phyloP scores from a whole-genome alignment of 2,888 invertebrate species.

The Metellina segmentata region DNA sequence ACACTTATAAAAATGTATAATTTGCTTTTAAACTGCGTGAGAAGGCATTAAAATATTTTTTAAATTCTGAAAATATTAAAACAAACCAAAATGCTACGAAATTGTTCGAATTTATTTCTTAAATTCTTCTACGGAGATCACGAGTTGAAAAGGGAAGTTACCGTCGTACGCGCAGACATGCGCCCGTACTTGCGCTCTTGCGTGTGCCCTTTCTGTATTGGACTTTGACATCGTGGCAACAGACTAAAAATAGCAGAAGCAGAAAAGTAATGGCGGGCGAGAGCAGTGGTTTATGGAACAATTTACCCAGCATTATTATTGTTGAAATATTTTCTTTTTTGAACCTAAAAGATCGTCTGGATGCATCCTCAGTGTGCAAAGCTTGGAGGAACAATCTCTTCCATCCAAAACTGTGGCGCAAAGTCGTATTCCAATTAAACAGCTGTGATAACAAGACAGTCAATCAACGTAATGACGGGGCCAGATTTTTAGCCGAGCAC shows the following conservation, averaged over 20 bases:
- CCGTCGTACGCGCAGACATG: not conserved
- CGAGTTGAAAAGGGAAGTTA: not conserved
- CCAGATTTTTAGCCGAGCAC: constrained; percentile 80
- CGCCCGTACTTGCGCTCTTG: not conserved
- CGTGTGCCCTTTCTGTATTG: not conserved
- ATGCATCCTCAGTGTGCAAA: constrained; percentile 83
- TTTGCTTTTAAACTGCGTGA: not conserved
- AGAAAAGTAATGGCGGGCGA: constrained; percentile 73
- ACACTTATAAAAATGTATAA: not conserved
- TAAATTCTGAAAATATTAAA: not conserved
- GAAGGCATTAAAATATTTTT: not conserved
- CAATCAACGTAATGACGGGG: constrained; percentile 77
- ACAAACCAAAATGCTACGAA: not conserved
- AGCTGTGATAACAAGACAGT: constrained; percentile 60
- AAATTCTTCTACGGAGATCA: not conserved
- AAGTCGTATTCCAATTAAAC: constrained; percentile 77
- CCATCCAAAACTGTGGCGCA: constrained; percentile 80
- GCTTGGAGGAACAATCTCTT: constrained; percentile 83
- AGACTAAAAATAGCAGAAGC: not conserved
- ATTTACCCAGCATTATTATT: constrained; percentile 80
- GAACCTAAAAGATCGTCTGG: constrained; percentile 82
- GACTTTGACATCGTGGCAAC: constrained; percentile 49
- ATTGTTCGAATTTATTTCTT: not conserved
- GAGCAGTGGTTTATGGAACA: constrained; percentile 77
- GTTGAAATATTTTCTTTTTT: constrained; percentile 83